Conservation (phyloP, 2,797 vertebrate genomes). For the Macroramphosus scolopax region DNA sequence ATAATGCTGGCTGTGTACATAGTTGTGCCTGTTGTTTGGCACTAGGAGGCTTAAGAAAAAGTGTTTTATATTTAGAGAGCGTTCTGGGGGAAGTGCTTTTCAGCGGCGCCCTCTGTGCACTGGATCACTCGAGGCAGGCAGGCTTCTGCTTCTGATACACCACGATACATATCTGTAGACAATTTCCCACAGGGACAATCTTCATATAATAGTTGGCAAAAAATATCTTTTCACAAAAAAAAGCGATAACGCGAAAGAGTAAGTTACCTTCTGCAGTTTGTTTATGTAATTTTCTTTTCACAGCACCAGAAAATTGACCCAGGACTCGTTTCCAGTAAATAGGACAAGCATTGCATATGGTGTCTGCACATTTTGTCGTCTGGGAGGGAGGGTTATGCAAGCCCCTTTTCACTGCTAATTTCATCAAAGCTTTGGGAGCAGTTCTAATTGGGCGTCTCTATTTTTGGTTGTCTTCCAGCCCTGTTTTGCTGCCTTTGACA, state of each 20-base stretch:
- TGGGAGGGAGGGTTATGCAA: slow-evolving; percentile 71
- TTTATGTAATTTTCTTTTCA: slow-evolving; percentile 41
- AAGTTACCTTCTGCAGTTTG: slow-evolving; percentile 28
- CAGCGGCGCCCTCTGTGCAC: slow-evolving; percentile 16
- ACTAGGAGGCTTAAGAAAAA: slow-evolving; percentile 4
- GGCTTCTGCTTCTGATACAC: slow-evolving; percentile 32
- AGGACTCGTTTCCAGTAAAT: slow-evolving; percentile 66
- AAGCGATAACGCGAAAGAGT: slow-evolving; percentile 6
- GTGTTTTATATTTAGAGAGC: slow-evolving; percentile 8
- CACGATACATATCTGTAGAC: slow-evolving; percentile 25
- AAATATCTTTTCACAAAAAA: slow-evolving; percentile 17
- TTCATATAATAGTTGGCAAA: slow-evolving; percentile 9
- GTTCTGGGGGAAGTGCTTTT: slow-evolving; percentile 21
- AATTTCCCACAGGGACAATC: slow-evolving; percentile 11
- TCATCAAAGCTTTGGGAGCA: slow-evolving; percentile 78
- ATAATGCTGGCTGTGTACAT: neutral
- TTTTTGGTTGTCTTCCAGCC: slow-evolving; percentile 75
- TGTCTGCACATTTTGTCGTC: slow-evolving; percentile 66
- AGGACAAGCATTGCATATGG: slow-evolving; percentile 71
- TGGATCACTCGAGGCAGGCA: slow-evolving; percentile 24
- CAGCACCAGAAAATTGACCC: slow-evolving; percentile 59
- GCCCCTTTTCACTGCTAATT: slow-evolving; percentile 72
- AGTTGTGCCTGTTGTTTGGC: neutral
- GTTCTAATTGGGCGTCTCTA: slow-evolving; percentile 78
- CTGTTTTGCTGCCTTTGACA: slow-evolving; percentile 73